phyloP scores from a whole-genome alignment of 35 echinoderm and acorn worm species.

The Hemicentrotus pulcherrimus region DNA sequence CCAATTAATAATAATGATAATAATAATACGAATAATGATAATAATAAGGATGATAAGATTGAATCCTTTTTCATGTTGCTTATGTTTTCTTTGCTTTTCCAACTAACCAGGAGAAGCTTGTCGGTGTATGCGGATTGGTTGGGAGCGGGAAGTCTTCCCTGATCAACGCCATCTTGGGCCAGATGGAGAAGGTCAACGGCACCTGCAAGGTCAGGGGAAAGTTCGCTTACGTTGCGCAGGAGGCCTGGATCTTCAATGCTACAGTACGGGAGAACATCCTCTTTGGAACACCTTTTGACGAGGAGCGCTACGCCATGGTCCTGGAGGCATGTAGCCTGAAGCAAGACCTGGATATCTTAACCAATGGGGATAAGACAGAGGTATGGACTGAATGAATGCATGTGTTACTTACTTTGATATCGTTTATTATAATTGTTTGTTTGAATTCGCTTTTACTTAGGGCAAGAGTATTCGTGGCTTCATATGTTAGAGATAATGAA shows the following conservation, averaged over 20 bases:
- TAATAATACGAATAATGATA: neutral
- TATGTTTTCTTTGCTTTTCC: neutral
- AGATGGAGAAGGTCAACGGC: constrained; percentile 77
- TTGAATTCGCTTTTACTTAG: too few species aligned
- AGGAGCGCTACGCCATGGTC: constrained; percentile 61
- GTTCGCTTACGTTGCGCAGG: constrained; percentile 87
- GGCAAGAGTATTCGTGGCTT: too few species aligned
- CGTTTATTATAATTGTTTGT: too few species aligned
- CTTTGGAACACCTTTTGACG: constrained; percentile 73
- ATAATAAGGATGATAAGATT: neutral
- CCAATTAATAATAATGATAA: neutral
- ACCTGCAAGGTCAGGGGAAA: constrained; percentile 61
- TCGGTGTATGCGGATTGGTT: constrained; percentile 82
- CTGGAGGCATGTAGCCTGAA: constrained; percentile 64
- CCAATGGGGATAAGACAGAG: constrained; percentile 84
- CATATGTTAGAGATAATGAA: too few species aligned
- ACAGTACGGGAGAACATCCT: constrained; percentile 84
- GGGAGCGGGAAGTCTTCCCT: constrained; percentile 89
- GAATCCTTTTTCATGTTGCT: neutral
- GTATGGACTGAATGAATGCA: constrained; percentile 18
- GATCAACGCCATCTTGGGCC: constrained; percentile 85
- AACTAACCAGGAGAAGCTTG: constrained; percentile 65
- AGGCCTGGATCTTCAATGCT: constrained; percentile 89
- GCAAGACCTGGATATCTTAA: constrained; percentile 85
- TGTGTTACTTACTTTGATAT: too few species aligned